Conservation (phyloP, 2,888 invertebrate species). For the Lasius platythorax region DNA sequence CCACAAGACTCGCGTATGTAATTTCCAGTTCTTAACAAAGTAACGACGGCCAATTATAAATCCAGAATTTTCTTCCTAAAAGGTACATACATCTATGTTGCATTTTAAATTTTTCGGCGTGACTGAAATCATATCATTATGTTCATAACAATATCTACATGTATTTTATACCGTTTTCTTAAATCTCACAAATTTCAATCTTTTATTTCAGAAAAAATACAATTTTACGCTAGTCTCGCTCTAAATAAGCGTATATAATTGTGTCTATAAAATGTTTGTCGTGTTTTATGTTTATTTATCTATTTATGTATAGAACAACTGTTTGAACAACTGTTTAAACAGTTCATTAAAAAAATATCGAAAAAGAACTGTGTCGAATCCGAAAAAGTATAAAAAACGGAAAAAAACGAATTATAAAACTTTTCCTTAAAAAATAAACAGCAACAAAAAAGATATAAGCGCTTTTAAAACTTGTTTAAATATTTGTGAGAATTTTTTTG, state of each 20-base stretch:
- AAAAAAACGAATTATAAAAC: neutral
- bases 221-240: neutral
- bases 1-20: neutral
- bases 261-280: neutral
- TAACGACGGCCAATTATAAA: neutral
- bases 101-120: neutral
- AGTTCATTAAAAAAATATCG: neutral
- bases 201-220: neutral
- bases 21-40: slow-evolving; percentile 17
- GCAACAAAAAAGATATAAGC: neutral
- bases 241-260: neutral
- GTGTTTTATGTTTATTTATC: neutral
- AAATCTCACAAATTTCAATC: neutral
- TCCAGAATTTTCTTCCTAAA: neutral
- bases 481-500: slow-evolving; percentile 4
- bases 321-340: neutral
- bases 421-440: neutral
- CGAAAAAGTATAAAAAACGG: neutral
- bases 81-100: neutral
- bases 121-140: neutral
- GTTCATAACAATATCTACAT: neutral
- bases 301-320: neutral
- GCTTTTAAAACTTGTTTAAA: slow-evolving; percentile 10
- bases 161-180: neutral
- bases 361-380: neutral